A percentile compares a stretch with the other conserved stretches of the same genome.
phyloP scores from a whole-genome alignment of 1,140 invertebrate species.

The Drosophila subpulchrella region DNA sequence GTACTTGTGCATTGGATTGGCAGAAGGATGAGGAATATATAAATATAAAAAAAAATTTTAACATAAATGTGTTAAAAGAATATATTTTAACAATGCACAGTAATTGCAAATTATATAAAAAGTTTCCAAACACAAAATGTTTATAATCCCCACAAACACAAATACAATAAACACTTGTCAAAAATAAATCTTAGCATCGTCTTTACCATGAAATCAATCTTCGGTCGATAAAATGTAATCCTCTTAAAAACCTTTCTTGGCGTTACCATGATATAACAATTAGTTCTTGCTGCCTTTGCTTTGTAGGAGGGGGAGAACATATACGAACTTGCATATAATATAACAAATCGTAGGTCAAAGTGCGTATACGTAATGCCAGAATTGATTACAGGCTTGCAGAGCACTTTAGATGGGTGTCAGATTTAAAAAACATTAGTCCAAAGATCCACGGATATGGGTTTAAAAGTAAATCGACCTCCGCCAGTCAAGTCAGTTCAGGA shows the following conservation, averaged over 20 bases:
- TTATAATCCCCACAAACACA: no score
- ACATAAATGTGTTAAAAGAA: no score
- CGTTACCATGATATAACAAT: no score
- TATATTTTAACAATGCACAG: no score
- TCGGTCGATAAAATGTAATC: no score
- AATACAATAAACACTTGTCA: background rate
- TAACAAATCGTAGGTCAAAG: slow-evolving; percentile 2
- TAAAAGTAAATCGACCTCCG: background rate
- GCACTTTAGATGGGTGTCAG: slow-evolving; percentile 27
- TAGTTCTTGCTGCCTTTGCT: no score
- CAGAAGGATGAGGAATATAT: background rate
- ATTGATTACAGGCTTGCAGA: slow-evolving; percentile 8
- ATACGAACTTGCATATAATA: slow-evolving; percentile 41
- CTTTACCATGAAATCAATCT: no score
- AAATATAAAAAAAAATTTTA: background rate
- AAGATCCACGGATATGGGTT: slow-evolving; percentile 23
- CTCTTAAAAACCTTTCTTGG: no score
- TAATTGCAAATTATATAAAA: no score
- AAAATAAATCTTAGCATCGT: background rate
- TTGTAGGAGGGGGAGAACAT: no score
- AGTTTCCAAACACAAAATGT: no score
- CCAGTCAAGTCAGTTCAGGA: slow-evolving; percentile 2
- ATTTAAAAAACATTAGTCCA: slow-evolving; percentile 24
- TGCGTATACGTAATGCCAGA: slow-evolving; percentile 55
- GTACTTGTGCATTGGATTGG: background rate